These are phyloP conservation scores for Coluber constrictor DNA, from an alignment of 2,797 vertebrate species.

Conservation along the genomic window DNA sequence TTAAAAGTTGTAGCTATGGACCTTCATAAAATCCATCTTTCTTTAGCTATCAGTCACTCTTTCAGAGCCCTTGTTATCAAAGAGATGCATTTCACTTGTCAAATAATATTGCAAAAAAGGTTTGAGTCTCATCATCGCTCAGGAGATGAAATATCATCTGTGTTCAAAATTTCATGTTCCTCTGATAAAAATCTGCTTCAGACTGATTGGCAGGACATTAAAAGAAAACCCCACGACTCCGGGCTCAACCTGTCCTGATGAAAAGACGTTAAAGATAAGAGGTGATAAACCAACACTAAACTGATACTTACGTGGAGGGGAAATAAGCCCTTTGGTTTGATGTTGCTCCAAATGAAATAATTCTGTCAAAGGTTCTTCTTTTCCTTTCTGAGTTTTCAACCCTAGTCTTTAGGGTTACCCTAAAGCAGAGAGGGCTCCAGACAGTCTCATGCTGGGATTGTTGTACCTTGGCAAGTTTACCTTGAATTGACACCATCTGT, in stretches of 20 bases:
- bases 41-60: neutral
- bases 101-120: neutral
- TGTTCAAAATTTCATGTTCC: neutral
- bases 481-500: neutral
- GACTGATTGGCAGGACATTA: slow-evolving; percentile 23
- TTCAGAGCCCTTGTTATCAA: neutral
- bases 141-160: slow-evolving; percentile 11
- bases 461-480: neutral
- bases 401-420: neutral
- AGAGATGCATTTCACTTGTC: neutral
- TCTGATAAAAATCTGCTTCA: slow-evolving; percentile 21
- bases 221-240: slow-evolving; percentile 12
- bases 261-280: slow-evolving; percentile 20
- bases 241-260: slow-evolving; percentile 15
- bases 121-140: neutral
- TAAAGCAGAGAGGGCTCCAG: slow-evolving; percentile 16
- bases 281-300: slow-evolving; percentile 7
- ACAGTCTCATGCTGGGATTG: neutral
- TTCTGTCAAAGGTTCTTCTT: neutral
- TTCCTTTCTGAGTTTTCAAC: slow-evolving; percentile 10
- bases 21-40: neutral
- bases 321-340: neutral
- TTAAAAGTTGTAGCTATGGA: neutral
- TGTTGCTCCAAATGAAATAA: slow-evolving; percentile 22
- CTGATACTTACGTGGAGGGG: neutral